phyloP scores from a whole-genome alignment of 2,113 vertebrate species.

The Pachycephala philippinensis region DNA sequence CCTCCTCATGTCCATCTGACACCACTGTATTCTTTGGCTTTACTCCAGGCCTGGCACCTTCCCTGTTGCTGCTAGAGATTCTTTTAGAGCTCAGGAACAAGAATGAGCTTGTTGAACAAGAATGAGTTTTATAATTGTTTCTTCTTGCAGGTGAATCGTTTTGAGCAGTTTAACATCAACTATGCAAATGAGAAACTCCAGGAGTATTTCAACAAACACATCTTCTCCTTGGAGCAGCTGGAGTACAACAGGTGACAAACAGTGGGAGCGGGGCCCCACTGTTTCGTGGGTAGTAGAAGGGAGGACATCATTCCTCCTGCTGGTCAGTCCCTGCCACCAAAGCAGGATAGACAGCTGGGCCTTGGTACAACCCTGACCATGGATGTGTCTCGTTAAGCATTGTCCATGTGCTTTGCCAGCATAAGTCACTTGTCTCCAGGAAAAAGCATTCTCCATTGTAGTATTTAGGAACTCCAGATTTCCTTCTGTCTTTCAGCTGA shows the following conservation, averaged over 20 bases:
- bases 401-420: not conserved
- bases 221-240: conserved; percentile 92
- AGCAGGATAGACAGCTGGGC: not conserved
- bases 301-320: not conserved
- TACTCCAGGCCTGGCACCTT: not conserved
- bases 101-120: not conserved
- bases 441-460: not conserved
- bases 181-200: conserved; percentile 94
- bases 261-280: not conserved
- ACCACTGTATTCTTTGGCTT: not conserved
- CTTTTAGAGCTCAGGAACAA: not conserved
- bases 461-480: not conserved
- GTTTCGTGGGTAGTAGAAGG: not conserved
- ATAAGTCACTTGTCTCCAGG: not conserved
- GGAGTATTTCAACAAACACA: conserved; percentile 94
- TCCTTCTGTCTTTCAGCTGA: not conserved
- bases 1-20: not conserved
- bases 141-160: conserved; percentile 84
- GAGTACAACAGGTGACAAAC: conserved; percentile 87
- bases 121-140: not conserved
- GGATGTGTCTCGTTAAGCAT: not conserved
- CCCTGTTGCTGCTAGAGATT: not conserved
- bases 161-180: conserved; percentile 94
- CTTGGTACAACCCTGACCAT: not conserved
- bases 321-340: not conserved